phyloP scores from a whole-genome alignment of 2,113 vertebrate species.

The Gorsachius goisagi region DNA sequence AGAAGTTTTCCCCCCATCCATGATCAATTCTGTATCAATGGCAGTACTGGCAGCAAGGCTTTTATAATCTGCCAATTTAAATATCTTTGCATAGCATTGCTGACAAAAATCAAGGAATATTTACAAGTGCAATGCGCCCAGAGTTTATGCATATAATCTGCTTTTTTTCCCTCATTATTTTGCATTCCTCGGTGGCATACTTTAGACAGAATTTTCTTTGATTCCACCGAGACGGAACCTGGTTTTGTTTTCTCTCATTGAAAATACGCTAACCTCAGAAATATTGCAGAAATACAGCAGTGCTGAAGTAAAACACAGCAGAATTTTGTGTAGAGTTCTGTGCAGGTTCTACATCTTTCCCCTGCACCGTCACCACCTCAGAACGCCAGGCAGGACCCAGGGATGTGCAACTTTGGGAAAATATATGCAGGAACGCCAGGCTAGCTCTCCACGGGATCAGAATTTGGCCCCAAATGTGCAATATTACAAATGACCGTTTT shows the following conservation, averaged over 20 bases:
- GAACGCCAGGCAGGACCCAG: not conserved
- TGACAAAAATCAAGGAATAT: not conserved
- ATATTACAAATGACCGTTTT: not conserved
- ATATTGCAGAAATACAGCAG: not conserved
- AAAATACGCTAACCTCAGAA: not conserved
- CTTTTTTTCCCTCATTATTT: not conserved
- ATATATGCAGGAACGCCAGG: accelerated
- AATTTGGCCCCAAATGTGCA: not conserved
- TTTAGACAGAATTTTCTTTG: not conserved
- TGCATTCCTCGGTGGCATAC: not conserved
- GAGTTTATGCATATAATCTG: not conserved
- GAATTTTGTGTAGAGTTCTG: not conserved
- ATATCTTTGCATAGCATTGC: not conserved
- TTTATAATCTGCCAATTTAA: not conserved
- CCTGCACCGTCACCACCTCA: not conserved
- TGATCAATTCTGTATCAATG: accelerated
- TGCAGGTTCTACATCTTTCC: not conserved
- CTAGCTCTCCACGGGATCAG: not conserved
- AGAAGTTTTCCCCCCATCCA: not conserved
- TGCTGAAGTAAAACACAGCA: not conserved
- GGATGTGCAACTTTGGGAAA: not conserved
- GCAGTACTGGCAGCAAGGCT: not conserved
- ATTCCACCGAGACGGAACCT: not conserved
- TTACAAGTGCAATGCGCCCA: not conserved
- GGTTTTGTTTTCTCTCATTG: not conserved